Conservation (phyloP, 2,888 invertebrate species). For the Autographa pulchrina region DNA sequence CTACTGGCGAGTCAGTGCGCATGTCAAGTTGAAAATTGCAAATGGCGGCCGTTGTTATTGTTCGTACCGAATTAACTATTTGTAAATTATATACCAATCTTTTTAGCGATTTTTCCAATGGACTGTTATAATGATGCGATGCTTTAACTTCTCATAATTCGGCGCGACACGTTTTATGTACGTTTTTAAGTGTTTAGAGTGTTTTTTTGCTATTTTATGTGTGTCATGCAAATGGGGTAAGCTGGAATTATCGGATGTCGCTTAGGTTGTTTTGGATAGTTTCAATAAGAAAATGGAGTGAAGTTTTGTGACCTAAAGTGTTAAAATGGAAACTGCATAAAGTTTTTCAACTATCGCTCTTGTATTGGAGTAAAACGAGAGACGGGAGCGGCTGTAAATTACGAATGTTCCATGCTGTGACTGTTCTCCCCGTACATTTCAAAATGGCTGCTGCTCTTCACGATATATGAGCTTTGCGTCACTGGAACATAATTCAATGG, state of each 20-base stretch:
- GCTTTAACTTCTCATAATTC: constrained; percentile 86
- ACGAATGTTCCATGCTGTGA: constrained; percentile 89
- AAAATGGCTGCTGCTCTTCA: constrained; percentile 90
- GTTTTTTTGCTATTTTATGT: constrained; percentile 91
- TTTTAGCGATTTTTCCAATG: constrained; percentile 90
- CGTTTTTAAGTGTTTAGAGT: constrained; percentile 88
- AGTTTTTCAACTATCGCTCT: constrained; percentile 76
- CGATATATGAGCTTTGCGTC: constrained; percentile 90
- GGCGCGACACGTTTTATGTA: constrained; percentile 86
- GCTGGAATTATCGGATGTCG: constrained; percentile 90
- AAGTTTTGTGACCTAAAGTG: constrained; percentile 84
- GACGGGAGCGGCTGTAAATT: constrained; percentile 81
- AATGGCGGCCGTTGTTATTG: constrained; percentile 99
- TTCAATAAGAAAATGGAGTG: constrained; percentile 86
- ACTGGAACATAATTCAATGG: constrained; percentile 89
- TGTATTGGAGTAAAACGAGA: constrained; percentile 71
- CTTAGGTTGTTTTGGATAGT: constrained; percentile 90
- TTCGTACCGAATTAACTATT: constrained; percentile 96
- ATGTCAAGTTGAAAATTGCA: constrained; percentile 96
- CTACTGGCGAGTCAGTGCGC: constrained; percentile 90
- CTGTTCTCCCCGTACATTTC: constrained; percentile 90
- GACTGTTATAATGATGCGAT: constrained; percentile 87
- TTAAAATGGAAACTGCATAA: constrained; percentile 84
- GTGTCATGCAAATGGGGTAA: constrained; percentile 94
- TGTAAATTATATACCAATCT: constrained; percentile 92